phyloP scores from a whole-genome alignment of 2,113 vertebrate species.

The Anser cygnoides region DNA sequence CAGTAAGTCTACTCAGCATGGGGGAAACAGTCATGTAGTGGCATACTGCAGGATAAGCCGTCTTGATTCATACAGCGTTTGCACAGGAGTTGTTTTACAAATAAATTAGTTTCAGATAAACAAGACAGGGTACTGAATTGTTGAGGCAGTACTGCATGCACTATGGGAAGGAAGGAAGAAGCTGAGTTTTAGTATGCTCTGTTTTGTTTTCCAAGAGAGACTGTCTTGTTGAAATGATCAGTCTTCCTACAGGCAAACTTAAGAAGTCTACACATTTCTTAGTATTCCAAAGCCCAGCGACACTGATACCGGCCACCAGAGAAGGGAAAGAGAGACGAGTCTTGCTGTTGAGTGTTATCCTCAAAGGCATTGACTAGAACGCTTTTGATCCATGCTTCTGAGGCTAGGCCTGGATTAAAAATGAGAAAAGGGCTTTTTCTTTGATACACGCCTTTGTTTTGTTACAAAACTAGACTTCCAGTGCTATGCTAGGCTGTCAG shows the following conservation, averaged over 20 bases:
- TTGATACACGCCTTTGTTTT: background rate
- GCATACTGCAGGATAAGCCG: background rate
- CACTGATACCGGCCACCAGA: background rate
- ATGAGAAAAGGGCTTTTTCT: background rate
- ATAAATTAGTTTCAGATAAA: background rate
- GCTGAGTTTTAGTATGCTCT: background rate
- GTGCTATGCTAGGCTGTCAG: background rate
- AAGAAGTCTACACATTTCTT: background rate
- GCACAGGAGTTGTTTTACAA: background rate
- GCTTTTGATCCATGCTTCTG: background rate
- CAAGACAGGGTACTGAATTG: background rate
- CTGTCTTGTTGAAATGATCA: background rate
- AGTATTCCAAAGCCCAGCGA: background rate
- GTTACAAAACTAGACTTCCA: background rate
- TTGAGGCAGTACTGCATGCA: background rate
- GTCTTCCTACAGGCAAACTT: background rate
- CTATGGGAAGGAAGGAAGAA: background rate
- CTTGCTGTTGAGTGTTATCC: background rate
- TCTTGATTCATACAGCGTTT: accelerated
- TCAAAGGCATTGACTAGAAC: background rate
- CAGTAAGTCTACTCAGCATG: background rate
- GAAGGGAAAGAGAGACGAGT: background rate
- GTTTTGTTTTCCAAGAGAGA: background rate
- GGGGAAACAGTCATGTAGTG: accelerated
- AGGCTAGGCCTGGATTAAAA: background rate